A percentile compares a stretch with the other conserved stretches of the same genome.
phyloP scores from a whole-genome alignment of 2,797 vertebrate species.

The Anniella stebbinsi region DNA sequence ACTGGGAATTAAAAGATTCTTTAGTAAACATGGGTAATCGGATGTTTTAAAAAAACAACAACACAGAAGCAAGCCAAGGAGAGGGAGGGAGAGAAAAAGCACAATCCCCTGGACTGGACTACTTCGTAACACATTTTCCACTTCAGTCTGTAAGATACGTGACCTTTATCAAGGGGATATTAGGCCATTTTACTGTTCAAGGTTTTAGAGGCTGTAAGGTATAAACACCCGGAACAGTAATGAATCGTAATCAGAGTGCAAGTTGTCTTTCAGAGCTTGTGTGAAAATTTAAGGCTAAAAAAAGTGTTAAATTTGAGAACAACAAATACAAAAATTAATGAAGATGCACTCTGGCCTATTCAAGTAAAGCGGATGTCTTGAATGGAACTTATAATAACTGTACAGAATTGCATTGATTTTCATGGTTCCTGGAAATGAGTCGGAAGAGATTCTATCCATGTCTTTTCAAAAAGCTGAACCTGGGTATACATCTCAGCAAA shows the following conservation, averaged over 20 bases:
- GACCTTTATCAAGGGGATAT: constrained; percentile 6
- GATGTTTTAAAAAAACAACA: constrained; percentile 41
- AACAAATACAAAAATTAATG: constrained; percentile 26
- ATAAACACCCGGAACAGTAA: constrained; percentile 18
- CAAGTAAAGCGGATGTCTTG: constrained; percentile 40
- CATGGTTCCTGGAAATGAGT: constrained; percentile 45
- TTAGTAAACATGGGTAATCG: constrained; percentile 61
- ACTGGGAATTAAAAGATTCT: constrained; percentile 68
- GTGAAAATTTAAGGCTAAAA: constrained; percentile 32
- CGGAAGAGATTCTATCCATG: constrained; percentile 26
- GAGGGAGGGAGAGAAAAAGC: constrained; percentile 3
- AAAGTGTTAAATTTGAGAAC: constrained; percentile 34
- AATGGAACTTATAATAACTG: constrained; percentile 46
- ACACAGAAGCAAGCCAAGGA: constrained; percentile 27
- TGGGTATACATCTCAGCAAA: not conserved
- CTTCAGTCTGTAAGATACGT: not conserved
- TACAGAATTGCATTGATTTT: constrained; percentile 24
- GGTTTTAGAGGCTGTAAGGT: constrained; percentile 24
- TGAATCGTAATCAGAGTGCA: constrained; percentile 18
- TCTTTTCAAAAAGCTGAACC: constrained; percentile 32
- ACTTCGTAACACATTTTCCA: not conserved
- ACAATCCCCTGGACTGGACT: constrained; percentile 22
- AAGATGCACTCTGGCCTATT: constrained; percentile 34
- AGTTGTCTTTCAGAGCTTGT: constrained; percentile 14
- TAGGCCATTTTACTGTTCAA: constrained; percentile 28